Evolutionary conservation across 2,888 invertebrate species (phyloP).

Genomic region (Drosophila suboccidentalis): DNA sequence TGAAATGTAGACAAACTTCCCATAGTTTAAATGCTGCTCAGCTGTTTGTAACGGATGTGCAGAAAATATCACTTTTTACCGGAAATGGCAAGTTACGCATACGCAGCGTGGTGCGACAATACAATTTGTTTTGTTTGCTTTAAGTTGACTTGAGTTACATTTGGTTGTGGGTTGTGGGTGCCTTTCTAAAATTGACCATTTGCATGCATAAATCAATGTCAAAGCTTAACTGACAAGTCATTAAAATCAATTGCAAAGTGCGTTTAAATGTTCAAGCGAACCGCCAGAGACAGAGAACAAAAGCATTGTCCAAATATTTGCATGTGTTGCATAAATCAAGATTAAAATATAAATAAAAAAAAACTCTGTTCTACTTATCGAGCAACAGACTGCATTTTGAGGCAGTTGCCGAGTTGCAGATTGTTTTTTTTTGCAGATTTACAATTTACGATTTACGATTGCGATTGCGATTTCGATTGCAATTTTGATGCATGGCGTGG

Average conservation of each 20-base stretch:
- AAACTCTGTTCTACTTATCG: conserved; percentile 69
- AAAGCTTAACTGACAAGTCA: conserved; percentile 68
- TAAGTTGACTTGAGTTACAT: conserved; percentile 50
- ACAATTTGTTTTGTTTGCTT: conserved; percentile 1
- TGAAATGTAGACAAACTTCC: conserved; percentile 47
- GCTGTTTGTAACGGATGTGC: conserved; percentile 30
- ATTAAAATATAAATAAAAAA: conserved; percentile 49
- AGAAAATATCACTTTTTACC: conserved; percentile 12
- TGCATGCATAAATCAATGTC: conserved; percentile 67
- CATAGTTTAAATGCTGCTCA: conserved; percentile 17
- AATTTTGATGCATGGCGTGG: conserved; percentile 38
- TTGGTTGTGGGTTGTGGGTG: conserved; percentile 26
- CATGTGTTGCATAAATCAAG: conserved; percentile 74
- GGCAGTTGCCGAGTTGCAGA: conserved; percentile 20
- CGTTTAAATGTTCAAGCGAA: conserved; percentile 65
- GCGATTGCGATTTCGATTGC: conserved; percentile 18
- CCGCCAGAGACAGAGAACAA: conserved; percentile 17
- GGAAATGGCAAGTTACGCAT: conserved; percentile 65
- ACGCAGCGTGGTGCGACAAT: conserved; percentile 61
- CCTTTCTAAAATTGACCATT: conserved; percentile 56
- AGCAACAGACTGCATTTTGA: conserved; percentile 11
- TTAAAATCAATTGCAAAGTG: conserved; percentile 68
- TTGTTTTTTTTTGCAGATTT: conserved; percentile 9
- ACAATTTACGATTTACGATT: conserved; percentile 10
- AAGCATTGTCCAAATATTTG: conserved; percentile 78